These are phyloP conservation scores for Nyleta sp. DNA, from an alignment of 2,888 invertebrate genomes.

Conservation along the genomic window DNA sequence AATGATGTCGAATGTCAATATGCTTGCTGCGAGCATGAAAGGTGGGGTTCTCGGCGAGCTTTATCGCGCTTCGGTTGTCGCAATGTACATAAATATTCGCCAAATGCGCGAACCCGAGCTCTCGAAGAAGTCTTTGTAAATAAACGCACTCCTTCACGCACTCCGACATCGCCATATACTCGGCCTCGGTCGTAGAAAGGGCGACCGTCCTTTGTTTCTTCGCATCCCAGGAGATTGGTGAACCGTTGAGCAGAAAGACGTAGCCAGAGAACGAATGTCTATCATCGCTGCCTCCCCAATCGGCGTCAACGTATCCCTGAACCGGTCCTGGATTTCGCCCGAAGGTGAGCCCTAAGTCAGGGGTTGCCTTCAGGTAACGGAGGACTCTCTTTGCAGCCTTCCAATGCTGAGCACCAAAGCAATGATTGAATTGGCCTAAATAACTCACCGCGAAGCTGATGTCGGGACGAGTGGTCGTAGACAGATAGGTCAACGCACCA, in stretches of 20 bases:
- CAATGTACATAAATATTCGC: background rate
- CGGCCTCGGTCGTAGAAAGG: background rate
- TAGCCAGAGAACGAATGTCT: background rate
- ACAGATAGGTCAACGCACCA: background rate
- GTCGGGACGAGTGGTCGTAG: background rate
- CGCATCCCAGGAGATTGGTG: background rate
- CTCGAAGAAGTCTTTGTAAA: background rate
- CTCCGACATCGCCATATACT: background rate
- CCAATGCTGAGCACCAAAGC: background rate
- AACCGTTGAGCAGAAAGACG: background rate
- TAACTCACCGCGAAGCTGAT: background rate
- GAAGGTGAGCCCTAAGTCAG: background rate
- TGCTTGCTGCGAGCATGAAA: slow-evolving; percentile 3
- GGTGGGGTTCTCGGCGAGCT: slow-evolving; percentile 7
- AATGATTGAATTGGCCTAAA: background rate
- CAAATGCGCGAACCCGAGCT: background rate
- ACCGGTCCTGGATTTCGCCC: background rate
- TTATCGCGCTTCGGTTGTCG: slow-evolving; percentile 9
- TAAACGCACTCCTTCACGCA: slow-evolving; percentile 15
- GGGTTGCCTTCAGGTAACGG: background rate
- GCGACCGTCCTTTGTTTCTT: background rate
- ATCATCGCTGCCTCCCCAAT: background rate
- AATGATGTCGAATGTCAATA: slow-evolving; percentile 8
- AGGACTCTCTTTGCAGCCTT: background rate
- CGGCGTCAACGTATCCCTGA: background rate